phyloP scores from a whole-genome alignment of 2,797 vertebrate genomes.

The Erpetoichthys calabaricus region DNA sequence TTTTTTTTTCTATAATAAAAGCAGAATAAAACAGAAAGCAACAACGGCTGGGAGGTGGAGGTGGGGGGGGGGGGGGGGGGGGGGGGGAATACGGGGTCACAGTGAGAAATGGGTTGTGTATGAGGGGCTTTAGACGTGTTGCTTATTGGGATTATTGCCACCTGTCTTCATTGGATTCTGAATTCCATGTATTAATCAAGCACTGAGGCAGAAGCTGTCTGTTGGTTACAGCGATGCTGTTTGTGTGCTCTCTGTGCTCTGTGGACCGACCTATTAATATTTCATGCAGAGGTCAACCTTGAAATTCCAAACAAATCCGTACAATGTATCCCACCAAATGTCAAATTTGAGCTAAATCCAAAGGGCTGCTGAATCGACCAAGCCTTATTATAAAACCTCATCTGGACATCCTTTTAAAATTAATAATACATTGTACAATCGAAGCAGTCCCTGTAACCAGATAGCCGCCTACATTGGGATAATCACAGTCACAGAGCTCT shows the following conservation, averaged over 20 bases:
- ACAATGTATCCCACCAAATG: constrained; percentile 18
- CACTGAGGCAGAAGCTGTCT: constrained; percentile 15
- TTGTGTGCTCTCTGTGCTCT: constrained; percentile 10
- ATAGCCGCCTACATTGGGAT: constrained; percentile 59
- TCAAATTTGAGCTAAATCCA: constrained; percentile 24
- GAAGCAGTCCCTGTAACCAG: constrained; percentile 35
- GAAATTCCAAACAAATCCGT: constrained; percentile 29
- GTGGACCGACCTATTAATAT: constrained; percentile 10
- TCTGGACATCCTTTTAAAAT: constrained; percentile 28
- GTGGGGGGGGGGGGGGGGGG: not conserved
- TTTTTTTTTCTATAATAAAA: no score
- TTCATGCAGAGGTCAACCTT: constrained; percentile 22
- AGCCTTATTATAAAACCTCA: constrained; percentile 31
- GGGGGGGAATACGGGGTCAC: not conserved
- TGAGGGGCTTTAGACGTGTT: constrained; percentile 51
- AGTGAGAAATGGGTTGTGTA: constrained; percentile 56
- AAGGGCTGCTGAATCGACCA: constrained; percentile 14
- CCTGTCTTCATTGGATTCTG: constrained; percentile 58
- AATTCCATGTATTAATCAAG: constrained; percentile 55
- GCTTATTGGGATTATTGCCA: constrained; percentile 59
- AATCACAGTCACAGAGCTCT: constrained; percentile 67
- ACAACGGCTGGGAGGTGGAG: not conserved
- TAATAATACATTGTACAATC: constrained; percentile 29
- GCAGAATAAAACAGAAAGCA: not conserved
- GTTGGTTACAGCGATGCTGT: constrained; percentile 10